phyloP scores from a whole-genome alignment of 2,797 vertebrate species.

The Falco berigora region DNA sequence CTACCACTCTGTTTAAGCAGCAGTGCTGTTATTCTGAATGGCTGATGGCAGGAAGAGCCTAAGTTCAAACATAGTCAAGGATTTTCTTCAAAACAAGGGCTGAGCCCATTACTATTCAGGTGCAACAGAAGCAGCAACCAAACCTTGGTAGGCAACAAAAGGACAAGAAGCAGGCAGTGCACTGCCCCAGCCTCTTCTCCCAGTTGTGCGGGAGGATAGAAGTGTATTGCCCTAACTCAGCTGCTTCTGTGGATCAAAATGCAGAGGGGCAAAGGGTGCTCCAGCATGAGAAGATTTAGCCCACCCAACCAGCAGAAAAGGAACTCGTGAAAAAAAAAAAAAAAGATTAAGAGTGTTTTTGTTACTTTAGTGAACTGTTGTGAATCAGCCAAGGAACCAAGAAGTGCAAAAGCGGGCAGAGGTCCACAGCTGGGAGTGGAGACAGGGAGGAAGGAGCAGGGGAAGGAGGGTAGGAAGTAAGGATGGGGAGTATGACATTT shows the following conservation, averaged over 20 bases:
- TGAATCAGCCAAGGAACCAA: background rate
- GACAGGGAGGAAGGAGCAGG: background rate
- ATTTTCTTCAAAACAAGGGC: background rate
- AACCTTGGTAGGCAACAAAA: background rate
- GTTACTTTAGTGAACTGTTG: background rate
- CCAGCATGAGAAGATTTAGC: background rate
- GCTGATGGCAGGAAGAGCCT: background rate
- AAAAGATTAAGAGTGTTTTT: background rate
- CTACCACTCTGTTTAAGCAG: background rate
- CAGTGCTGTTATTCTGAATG: background rate
- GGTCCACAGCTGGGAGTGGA: background rate
- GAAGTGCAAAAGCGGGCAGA: background rate
- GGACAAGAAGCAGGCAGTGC: background rate
- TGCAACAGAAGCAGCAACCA: background rate
- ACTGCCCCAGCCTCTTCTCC: background rate
- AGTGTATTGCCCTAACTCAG: background rate
- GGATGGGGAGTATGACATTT: background rate
- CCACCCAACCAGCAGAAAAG: background rate
- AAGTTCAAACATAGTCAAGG: background rate
- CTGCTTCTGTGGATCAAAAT: background rate
- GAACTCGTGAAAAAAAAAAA: background rate
- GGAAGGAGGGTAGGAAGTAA: background rate
- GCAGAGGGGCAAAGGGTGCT: background rate
- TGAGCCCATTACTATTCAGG: background rate
- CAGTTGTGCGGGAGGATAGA: background rate